These are phyloP conservation scores for Forbesichthys papilliferus DNA, from an alignment of 2,113 vertebrate genomes.

Conservation along the genomic window DNA sequence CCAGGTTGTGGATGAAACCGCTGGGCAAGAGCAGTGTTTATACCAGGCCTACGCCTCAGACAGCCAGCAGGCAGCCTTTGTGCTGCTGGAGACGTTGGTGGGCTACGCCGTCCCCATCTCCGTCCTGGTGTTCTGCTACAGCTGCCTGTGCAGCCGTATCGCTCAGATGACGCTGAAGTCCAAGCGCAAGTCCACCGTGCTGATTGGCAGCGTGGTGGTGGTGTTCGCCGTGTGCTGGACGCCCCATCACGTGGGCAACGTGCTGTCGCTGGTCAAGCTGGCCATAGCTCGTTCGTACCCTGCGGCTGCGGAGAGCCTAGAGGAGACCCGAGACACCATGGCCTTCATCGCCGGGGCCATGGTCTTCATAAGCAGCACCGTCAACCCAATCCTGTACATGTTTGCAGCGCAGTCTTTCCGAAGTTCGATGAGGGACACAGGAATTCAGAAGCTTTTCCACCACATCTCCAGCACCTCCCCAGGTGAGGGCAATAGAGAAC, in stretches of 20 bases:
- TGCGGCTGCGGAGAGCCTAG: constrained; percentile 17
- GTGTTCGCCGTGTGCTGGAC: constrained; percentile 78
- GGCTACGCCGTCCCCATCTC: constrained; percentile 76
- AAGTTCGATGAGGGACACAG: constrained; percentile 68
- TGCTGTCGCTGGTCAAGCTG: constrained; percentile 66
- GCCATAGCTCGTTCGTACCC: constrained; percentile 6
- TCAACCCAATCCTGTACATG: constrained; percentile 79
- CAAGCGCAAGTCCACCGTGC: constrained; percentile 73
- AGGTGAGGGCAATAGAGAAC: constrained; percentile 71
- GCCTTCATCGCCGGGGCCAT: constrained; percentile 71
- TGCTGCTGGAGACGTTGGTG: constrained; percentile 74
- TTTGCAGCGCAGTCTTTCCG: constrained; percentile 78
- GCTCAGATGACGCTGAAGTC: constrained; percentile 76
- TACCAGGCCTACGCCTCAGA: constrained; percentile 52
- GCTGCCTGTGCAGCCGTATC: constrained; percentile 74
- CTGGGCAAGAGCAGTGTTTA: constrained; percentile 62
- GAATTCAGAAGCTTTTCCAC: constrained; percentile 76
- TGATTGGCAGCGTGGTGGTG: constrained; percentile 76
- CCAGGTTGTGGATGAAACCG: constrained; percentile 33
- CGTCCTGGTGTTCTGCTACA: constrained; percentile 74
- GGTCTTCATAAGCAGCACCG: constrained; percentile 76
- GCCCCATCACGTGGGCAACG: constrained; percentile 74
- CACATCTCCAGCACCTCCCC: constrained; percentile 76
- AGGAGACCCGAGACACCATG: constrained; percentile 47
- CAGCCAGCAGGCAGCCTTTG: constrained; percentile 62